Evolutionary conservation across 2,797 vertebrate species (phyloP).

Genomic region (Australoheros facetus): DNA sequence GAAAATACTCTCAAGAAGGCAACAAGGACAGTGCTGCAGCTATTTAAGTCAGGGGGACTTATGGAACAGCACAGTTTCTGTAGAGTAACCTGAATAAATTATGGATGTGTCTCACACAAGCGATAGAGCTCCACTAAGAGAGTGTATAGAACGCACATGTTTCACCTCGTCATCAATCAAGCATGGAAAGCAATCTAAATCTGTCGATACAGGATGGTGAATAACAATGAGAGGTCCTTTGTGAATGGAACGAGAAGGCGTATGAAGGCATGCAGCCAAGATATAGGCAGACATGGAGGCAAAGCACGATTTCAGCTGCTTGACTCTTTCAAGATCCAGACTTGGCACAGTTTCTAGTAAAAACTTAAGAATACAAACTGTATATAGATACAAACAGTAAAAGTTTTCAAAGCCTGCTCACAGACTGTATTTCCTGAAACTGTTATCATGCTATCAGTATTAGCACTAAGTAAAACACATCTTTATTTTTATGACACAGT

Average conservation of each 20-base stretch:
- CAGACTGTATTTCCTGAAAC: background rate
- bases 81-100: conserved; percentile 65
- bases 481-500: background rate
- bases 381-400: background rate
- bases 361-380: background rate
- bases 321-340: conserved; percentile 8
- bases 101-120: conserved; percentile 41
- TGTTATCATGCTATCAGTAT: background rate
- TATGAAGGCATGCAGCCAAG: conserved; percentile 29
- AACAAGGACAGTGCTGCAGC: conserved; percentile 52
- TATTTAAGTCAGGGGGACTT: conserved; percentile 53
- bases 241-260: conserved; percentile 39
- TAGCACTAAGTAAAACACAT: background rate
- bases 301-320: conserved; percentile 22
- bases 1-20: conserved; percentile 37
- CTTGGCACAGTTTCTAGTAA: conserved; percentile 27
- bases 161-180: conserved; percentile 78
- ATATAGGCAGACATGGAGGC: conserved; percentile 33
- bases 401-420: background rate
- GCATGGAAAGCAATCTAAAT: conserved; percentile 75
- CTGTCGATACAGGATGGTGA: conserved; percentile 69
- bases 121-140: conserved; percentile 48
- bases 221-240: conserved; percentile 66
- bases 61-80: conserved; percentile 47
- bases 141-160: conserved; percentile 48